Conservation (phyloP, 2,888 invertebrate genomes). For the Opisthograptis luteolata region DNA sequence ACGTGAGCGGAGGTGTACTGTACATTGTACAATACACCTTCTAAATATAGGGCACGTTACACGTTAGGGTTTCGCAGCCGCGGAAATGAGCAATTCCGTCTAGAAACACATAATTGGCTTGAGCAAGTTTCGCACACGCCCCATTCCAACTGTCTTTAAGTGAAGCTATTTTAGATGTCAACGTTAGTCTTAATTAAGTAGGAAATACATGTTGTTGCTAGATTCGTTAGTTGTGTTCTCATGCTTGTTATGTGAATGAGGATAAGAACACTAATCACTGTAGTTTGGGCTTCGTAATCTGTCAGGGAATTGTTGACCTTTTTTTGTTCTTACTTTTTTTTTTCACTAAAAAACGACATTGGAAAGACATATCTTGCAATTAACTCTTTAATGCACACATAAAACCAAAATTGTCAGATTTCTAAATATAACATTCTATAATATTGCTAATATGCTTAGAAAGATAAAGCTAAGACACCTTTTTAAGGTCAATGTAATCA, state of each 20-base stretch:
- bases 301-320: too few relatives aligned
- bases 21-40: slow-evolving; percentile 23
- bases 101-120: slow-evolving; percentile 16
- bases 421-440: too few relatives aligned
- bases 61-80: slow-evolving; percentile 23
- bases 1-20: slow-evolving; percentile 32
- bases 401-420: too few relatives aligned
- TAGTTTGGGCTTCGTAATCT: too few relatives aligned
- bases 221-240: neutral
- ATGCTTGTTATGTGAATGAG: neutral
- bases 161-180: slow-evolving; percentile 10
- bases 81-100: slow-evolving; percentile 25
- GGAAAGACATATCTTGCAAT: too few relatives aligned
- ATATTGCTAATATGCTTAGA: too few relatives aligned
- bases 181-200: neutral
- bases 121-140: slow-evolving; percentile 11
- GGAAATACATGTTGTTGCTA: neutral
- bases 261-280: neutral
- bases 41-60: slow-evolving; percentile 30
- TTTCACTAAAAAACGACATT: too few relatives aligned
- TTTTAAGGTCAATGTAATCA: too few relatives aligned
- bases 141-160: slow-evolving; percentile 2
- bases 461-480: too few relatives aligned
- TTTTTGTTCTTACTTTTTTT: too few relatives aligned
- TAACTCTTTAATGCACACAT: too few relatives aligned